phyloP scores from a whole-genome alignment of 2,888 invertebrate genomes.

The Dioctria linearis region DNA sequence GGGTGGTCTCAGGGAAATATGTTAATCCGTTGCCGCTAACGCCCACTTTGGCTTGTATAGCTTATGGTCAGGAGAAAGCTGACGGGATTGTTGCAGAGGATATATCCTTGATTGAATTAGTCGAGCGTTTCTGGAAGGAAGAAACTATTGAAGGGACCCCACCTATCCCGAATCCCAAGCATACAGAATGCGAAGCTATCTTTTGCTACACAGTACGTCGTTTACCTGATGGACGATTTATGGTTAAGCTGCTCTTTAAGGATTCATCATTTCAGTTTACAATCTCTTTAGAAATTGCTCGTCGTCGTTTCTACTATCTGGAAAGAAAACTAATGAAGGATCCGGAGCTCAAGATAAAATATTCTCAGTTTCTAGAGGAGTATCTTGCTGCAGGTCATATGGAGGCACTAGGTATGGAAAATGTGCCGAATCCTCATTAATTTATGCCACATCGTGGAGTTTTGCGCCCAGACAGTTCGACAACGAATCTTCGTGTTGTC shows the following conservation, averaged over 20 bases:
- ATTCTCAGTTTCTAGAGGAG: slow-evolving; percentile 41
- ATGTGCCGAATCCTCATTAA: not conserved
- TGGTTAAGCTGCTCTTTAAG: not conserved
- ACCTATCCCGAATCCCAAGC: too few relatives aligned
- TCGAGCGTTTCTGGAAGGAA: slow-evolving; percentile 20
- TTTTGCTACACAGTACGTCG: too few relatives aligned
- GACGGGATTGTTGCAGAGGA: not conserved
- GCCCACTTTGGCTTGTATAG: not conserved
- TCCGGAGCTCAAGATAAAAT: not conserved
- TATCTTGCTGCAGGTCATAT: slow-evolving; percentile 33
- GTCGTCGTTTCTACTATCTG: not conserved
- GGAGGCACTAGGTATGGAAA: not conserved
- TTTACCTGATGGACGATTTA: not conserved
- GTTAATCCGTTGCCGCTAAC: not conserved
- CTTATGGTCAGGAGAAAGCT: not conserved
- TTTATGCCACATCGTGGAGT: slow-evolving; percentile 56
- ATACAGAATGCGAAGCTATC: too few relatives aligned
- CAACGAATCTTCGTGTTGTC: too few relatives aligned
- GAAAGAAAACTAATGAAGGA: not conserved
- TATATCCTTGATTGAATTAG: not conserved
- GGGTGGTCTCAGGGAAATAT: slow-evolving; percentile 9
- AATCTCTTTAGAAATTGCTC: not conserved
- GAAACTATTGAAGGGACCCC: not conserved
- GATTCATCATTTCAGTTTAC: not conserved
- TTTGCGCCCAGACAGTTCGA: slow-evolving; percentile 42